A percentile compares a stretch with the other conserved stretches of the same genome.
phyloP scores from a whole-genome alignment of 1,140 invertebrate genomes.

The Scaptodrosophila lebanonensis region DNA sequence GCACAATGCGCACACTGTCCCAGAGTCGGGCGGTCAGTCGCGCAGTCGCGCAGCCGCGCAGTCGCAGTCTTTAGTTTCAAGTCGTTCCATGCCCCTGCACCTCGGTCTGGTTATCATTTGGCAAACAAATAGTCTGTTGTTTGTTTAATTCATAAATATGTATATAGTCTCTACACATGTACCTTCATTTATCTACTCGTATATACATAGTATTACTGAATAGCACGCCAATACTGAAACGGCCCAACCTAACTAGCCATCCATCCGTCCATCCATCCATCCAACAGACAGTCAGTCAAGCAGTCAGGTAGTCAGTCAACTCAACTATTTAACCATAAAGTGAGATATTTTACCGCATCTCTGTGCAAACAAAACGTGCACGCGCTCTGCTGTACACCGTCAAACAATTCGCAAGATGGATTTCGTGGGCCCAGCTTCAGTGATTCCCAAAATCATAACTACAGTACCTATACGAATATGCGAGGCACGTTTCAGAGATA shows the following conservation, averaged over 20 bases:
- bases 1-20: too few species aligned
- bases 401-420: neutral
- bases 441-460: neutral
- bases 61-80: neutral
- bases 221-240: slow-evolving; percentile 2
- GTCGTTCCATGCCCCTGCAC: slow-evolving; percentile 15
- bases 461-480: too few species aligned
- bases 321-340: slow-evolving; percentile 68
- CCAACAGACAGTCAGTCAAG: neutral
- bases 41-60: neutral
- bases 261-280: neutral
- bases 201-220: neutral
- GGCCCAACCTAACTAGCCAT: too few species aligned
- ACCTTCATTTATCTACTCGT: slow-evolving; percentile 1
- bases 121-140: too few species aligned
- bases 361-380: slow-evolving; percentile 31
- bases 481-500: too few species aligned
- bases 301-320: slow-evolving; percentile 32
- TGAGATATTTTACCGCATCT: slow-evolving; percentile 67
- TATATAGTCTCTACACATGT: slow-evolving; percentile 39
- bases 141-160: slow-evolving; percentile 74
- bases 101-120: neutral
- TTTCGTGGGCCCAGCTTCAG: neutral
- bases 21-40: too few species aligned
- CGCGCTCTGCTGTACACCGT: too few species aligned